These are phyloP conservation scores for Ophion slaviceki DNA, from an alignment of 2,888 invertebrate species.

Conservation along the genomic window DNA sequence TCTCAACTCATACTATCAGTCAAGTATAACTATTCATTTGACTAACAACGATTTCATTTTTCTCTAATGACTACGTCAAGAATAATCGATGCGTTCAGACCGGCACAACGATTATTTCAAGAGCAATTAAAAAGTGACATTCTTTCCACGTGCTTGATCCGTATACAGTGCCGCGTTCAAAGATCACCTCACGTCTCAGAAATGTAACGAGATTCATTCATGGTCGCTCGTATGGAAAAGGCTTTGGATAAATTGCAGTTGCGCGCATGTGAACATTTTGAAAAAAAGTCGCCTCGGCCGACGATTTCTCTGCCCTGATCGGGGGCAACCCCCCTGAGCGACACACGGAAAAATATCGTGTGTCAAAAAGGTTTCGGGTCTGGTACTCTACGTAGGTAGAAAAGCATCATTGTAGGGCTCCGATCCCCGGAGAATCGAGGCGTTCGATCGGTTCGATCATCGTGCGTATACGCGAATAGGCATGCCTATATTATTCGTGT, in stretches of 20 bases:
- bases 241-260: slow-evolving; percentile 47
- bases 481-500: slow-evolving; percentile 43
- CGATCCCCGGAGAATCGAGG: slow-evolving; percentile 49
- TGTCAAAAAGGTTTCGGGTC: slow-evolving; percentile 67
- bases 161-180: not conserved
- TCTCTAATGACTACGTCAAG: too few species aligned
- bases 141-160: slow-evolving; percentile 3
- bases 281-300: slow-evolving; percentile 39
- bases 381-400: slow-evolving; percentile 12
- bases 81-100: too few species aligned
- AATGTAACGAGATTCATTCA: slow-evolving; percentile 67
- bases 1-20: too few species aligned
- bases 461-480: slow-evolving; percentile 17
- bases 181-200: slow-evolving; percentile 49
- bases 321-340: slow-evolving; percentile 58
- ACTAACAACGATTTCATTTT: too few species aligned
- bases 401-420: slow-evolving; percentile 42
- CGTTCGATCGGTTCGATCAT: slow-evolving; percentile 77
- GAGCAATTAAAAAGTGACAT: slow-evolving; percentile 2
- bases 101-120: too few species aligned
- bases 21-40: too few species aligned
- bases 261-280: slow-evolving; percentile 29
- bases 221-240: slow-evolving; percentile 65
- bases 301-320: slow-evolving; percentile 59
- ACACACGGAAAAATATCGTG: slow-evolving; percentile 68